Evolutionary conservation across 2,113 vertebrate genomes (phyloP), one percentile per base, ranked within the genome.

Genomic region (Phyllostomus discolor): DNA sequence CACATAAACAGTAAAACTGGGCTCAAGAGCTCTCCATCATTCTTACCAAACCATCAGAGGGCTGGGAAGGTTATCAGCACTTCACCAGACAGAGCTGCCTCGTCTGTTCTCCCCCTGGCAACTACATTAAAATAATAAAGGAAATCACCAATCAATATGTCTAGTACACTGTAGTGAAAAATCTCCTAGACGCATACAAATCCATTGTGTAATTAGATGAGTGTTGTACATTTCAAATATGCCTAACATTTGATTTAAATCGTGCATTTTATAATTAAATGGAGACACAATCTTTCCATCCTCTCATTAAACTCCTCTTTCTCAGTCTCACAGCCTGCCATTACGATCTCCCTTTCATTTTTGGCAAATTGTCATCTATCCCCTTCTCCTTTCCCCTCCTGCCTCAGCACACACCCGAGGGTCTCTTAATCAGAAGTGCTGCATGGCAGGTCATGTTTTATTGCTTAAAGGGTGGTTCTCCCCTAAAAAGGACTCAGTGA

Each of bases 371-470:
- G 86, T 97, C 88, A 96, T 93, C 95, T 97, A 88, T 41, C 96
- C 83, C 95, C 96, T 96, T 97, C 86, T 96, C 94, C 70, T 97
- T 97, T 97, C 79, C 90, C 95, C 86, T 76, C 75, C 87, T 96
- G 93, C 73, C 79, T 97, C 95, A 97, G 78, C 67, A 82, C 62
- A 90, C 46, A 95, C 70, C 76, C 66, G 33, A 95, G 52, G 94
- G 72, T 95, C 96, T 97, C 90, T 98, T 98, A 98, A 98, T 98
- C 97, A 98, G 96, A 94, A 95, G 48, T 70, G 96, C 92, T 96
- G 96, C 96, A 69, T 69, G 70, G 82, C 93, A 54, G 93, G 93
- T 97, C 97, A 94, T 96, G 93, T 33, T 86, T 31, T 95, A 96
- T 97, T 98, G 97, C 96, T 97, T 97, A 95, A 97, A 97, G 91